Evolutionary conservation across 1,140 invertebrate species (phyloP), one percentile per base, ranked within the genome.

Genomic region (Trichonephila clavata): DNA sequence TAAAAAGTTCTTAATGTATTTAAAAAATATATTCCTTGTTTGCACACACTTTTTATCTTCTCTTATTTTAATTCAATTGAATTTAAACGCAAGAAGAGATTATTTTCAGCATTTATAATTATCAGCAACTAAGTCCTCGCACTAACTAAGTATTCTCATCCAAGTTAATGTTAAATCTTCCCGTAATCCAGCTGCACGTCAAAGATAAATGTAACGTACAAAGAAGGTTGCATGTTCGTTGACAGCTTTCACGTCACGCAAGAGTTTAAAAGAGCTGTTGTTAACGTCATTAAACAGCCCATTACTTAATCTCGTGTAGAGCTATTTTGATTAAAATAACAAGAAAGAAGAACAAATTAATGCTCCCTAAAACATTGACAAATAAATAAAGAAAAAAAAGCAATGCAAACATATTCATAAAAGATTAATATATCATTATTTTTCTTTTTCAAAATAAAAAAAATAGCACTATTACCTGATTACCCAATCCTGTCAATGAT

Each of bases 381-480:
- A 57, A 50, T n/a, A 83, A 83, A 43, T 57, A 59, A 83, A 14
- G 50, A 20, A 83, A 83, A 83, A 14, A 50, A 50, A 77, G 57
- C 20, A 24, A 10, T 59, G 43, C 81, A 83, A 83, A 57, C 81
- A 13, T n/a, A 57, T 57, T 83, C 50, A n/a, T n/a, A n/a, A 24
- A 83, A 83, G 81, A 83, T 83, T 83, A 83, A 83, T 83, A 83
- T 59, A 83, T 83, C 50, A 83, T 59, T 59, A 77, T 18, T 77
- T 71, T 71, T 77, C 39, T 32, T 20, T 27, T n/a, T n/a, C n/a
- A n/a, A 5, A 16, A 7, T 39, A 77, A 77, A 77, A 14, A 18
- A 14, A 13, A 32, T 39, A 24, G 0, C 21, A 83, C 21, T 24
- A 83, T 83, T n/a, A 57, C 50, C 43, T 83, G 50, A 83, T 83